phyloP scores from a whole-genome alignment of 2,797 vertebrate species.

The Falco novaeseelandiae region DNA sequence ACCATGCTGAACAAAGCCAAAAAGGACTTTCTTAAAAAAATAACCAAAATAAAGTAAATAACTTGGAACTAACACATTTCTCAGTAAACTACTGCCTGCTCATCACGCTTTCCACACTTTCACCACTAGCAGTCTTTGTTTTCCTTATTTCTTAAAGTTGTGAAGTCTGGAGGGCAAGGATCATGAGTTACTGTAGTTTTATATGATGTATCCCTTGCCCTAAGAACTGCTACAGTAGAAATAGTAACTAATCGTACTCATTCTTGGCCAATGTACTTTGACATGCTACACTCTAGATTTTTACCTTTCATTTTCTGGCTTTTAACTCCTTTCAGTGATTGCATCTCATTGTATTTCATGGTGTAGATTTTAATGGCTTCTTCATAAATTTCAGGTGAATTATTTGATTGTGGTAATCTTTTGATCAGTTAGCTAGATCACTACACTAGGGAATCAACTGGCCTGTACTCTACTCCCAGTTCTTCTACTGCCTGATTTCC shows the following conservation, averaged over 20 bases:
- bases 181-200: not conserved
- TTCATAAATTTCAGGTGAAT: conserved; percentile 22
- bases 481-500: conserved; percentile 39
- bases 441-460: not conserved
- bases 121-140: conserved; percentile 10
- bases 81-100: not conserved
- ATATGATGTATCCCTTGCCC: not conserved
- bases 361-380: conserved; percentile 46
- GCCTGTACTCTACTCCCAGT: not conserved
- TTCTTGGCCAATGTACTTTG: not conserved
- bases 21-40: not conserved
- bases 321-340: conserved; percentile 29
- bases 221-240: not conserved
- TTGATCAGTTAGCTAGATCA: not conserved
- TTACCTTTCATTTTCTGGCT: conserved; percentile 34
- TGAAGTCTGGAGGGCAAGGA: conserved; percentile 5
- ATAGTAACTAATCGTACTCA: conserved; percentile 1
- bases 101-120: not conserved
- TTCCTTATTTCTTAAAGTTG: conserved; percentile 24
- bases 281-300: conserved; percentile 13
- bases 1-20: not conserved
- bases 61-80: not conserved
- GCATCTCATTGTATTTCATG: conserved; percentile 40
- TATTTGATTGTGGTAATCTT: conserved; percentile 11
- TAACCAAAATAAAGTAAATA: not conserved